phyloP scores from a whole-genome alignment of 2,888 invertebrate genomes.

The Ectropis crepuscularia region DNA sequence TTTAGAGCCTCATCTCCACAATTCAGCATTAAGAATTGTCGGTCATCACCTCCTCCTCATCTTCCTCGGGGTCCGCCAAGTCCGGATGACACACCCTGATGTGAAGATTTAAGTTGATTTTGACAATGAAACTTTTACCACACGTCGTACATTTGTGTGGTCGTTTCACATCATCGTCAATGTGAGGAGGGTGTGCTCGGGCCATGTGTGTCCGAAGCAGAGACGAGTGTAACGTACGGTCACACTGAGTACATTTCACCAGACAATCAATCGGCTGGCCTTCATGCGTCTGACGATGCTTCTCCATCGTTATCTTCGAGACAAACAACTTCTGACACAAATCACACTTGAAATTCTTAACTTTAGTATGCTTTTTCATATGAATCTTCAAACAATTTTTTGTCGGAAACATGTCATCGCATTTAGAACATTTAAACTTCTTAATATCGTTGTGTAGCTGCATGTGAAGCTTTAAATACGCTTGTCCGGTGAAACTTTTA shows the following conservation, averaged over 20 bases:
- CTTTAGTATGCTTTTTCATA: slow-evolving; percentile 81
- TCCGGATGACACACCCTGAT: slow-evolving; percentile 79
- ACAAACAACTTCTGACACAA: slow-evolving; percentile 77
- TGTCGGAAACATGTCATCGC: slow-evolving; percentile 79
- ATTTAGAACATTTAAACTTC: slow-evolving; percentile 79
- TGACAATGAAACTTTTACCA: slow-evolving; percentile 78
- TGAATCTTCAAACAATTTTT: slow-evolving; percentile 79
- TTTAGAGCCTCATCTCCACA: background rate
- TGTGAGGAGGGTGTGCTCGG: slow-evolving; percentile 66
- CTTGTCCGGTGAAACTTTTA: slow-evolving; percentile 78
- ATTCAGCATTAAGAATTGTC: slow-evolving; percentile 71
- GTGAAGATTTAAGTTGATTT: slow-evolving; percentile 77
- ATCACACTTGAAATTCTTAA: slow-evolving; percentile 80
- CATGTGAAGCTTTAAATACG: slow-evolving; percentile 79
- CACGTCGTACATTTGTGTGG: slow-evolving; percentile 78
- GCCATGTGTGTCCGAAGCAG: slow-evolving; percentile 72
- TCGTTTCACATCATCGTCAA: slow-evolving; percentile 76
- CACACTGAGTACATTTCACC: slow-evolving; percentile 78
- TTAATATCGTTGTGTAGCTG: slow-evolving; percentile 79
- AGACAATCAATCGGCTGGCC: slow-evolving; percentile 77
- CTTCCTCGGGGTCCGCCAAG: slow-evolving; percentile 76
- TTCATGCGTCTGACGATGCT: slow-evolving; percentile 74
- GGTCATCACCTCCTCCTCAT: slow-evolving; percentile 79
- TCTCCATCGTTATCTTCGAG: slow-evolving; percentile 80
- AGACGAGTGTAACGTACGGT: slow-evolving; percentile 75